phyloP scores from a whole-genome alignment of 1,140 invertebrate genomes.

The Maconellicoccus hirsutus region DNA sequence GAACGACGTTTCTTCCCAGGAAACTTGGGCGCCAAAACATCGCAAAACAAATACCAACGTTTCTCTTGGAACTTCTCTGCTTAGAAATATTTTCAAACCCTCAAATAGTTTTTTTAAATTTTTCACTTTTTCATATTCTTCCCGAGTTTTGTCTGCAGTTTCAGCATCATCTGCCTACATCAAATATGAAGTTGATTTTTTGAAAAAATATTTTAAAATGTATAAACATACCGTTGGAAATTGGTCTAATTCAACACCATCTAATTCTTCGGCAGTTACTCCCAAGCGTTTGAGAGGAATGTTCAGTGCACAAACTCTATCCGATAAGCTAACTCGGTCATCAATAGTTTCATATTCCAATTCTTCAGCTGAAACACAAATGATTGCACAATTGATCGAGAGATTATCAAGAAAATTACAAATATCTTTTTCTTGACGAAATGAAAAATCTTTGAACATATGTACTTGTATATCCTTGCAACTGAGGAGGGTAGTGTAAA shows the following conservation, averaged over 20 bases:
- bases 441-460: no score
- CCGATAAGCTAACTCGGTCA: slow-evolving; percentile 35
- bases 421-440: slow-evolving; percentile 1
- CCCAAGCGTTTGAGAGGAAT: slow-evolving; percentile 46
- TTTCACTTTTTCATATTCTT: slow-evolving; percentile 62
- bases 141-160: slow-evolving; percentile 58
- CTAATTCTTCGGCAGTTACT: slow-evolving; percentile 46
- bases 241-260: slow-evolving; percentile 51
- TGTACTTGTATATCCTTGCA: slow-evolving; percentile 38
- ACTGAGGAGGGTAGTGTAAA: slow-evolving; percentile 87
- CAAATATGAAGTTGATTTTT: no score
- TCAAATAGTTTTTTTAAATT: slow-evolving; percentile 77
- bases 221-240: slow-evolving; percentile 49
- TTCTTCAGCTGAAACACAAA: slow-evolving; percentile 22
- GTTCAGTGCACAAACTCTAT: slow-evolving; percentile 76
- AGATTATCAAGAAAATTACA: not conserved
- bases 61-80: slow-evolving; percentile 81
- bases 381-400: not conserved
- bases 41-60: slow-evolving; percentile 68
- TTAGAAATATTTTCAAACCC: slow-evolving; percentile 86
- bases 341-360: slow-evolving; percentile 26
- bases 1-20: slow-evolving; percentile 82
- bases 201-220: no score
- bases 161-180: slow-evolving; percentile 43
- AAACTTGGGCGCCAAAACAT: slow-evolving; percentile 87